phyloP scores from a whole-genome alignment of 2,888 invertebrate species.

The Sminthurinus aureus region DNA sequence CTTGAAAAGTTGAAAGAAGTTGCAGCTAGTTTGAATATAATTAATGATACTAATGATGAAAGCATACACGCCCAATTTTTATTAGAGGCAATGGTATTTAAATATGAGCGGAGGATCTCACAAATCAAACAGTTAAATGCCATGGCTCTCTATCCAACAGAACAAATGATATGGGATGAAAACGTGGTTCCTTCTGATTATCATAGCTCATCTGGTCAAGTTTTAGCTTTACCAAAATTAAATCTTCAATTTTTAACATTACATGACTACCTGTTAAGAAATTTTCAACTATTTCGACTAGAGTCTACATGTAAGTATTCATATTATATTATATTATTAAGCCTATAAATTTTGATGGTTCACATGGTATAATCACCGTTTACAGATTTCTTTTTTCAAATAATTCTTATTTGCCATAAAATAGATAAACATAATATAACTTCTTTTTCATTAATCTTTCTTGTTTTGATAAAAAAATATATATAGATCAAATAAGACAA shows the following conservation, averaged over 20 bases:
- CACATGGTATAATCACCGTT: background rate
- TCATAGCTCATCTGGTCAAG: constrained; percentile 89
- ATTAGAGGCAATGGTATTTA: constrained; percentile 84
- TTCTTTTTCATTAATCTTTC: constrained; percentile 62
- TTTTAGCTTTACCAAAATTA: constrained; percentile 93
- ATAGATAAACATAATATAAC: constrained; percentile 28
- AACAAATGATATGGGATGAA: constrained; percentile 98
- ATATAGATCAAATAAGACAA: constrained; percentile 92
- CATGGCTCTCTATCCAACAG: constrained; percentile 98
- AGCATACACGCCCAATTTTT: constrained; percentile 77
- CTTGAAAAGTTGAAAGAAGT: constrained; percentile 83
- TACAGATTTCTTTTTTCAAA: constrained; percentile 23
- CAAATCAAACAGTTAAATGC: constrained; percentile 94
- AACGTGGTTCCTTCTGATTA: constrained; percentile 98
- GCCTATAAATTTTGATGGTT: background rate
- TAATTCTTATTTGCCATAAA: no score
- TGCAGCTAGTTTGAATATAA: constrained; percentile 84
- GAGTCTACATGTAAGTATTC: constrained; percentile 91
- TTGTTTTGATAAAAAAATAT: no score
- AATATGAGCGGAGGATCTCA: constrained; percentile 87
- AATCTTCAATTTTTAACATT: constrained; percentile 98
- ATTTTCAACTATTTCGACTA: constrained; percentile 95
- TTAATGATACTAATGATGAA: constrained; percentile 78
- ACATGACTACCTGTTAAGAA: constrained; percentile 95
- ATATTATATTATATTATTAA: background rate